Evolutionary conservation across 2,797 vertebrate species (phyloP), one percentile per base, ranked within the genome.

Genomic region (Gouania willdenowi): DNA sequence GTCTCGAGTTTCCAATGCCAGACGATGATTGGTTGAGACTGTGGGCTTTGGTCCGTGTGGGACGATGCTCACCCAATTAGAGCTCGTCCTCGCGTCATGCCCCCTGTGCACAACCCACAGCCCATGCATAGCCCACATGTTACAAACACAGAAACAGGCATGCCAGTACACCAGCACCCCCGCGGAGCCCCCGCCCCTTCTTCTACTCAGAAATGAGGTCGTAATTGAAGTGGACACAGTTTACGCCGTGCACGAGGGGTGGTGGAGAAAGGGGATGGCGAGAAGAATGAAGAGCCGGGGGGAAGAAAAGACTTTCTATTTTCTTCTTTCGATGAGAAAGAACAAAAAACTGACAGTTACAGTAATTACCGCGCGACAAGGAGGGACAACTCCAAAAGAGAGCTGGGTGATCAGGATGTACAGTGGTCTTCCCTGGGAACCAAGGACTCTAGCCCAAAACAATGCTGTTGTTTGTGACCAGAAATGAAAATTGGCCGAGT

Each of bases 301-400:
- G 54, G 54, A 57, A 60, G 64, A 76, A 75, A 75, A 71, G 69
- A 83, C 75, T 86, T 87, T 80, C 63, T 62, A 75, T 83, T 85
- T 87, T 88, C 79, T 84, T 87, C 86, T 85, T 85, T 75, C 74
- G 73, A 71, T 85, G 81, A 79, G 68, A 85, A 88, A 88, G 84
- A 90, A 89, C 86, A 90, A 88, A 89, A 87, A 75, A 82, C 76
- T 89, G 89, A 89, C 88, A 88, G 88, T 89, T 90, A 88, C 82
- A 84, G 83, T 89, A 87, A 88, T 89, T 86, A 75, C 56, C 68
- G 51, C 43, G 51, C 70, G 25, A 75, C 58, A 66, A 83, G 77
- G 79, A 82, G 81, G 67, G 82, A 86, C 72, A 69, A 78, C 66
- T 80, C 74, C 70, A 74, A 82, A 72, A 73, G 73, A 67, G 77